Conservation (phyloP, 2,888 invertebrate species). For the Caenorhabditis auriculariae region DNA sequence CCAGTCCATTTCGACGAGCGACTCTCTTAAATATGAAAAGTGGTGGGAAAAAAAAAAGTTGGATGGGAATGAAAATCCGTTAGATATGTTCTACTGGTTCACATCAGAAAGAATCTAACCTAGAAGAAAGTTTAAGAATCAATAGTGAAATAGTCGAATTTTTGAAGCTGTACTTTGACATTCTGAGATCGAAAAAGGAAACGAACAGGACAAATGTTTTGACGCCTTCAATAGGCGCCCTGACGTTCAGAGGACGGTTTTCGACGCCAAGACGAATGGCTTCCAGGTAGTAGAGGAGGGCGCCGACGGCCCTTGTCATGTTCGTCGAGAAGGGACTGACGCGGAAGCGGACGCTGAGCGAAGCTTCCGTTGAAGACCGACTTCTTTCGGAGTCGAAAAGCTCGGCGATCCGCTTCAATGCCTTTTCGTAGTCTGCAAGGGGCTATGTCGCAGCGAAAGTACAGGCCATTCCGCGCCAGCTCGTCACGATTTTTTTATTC, state of each 20-base stretch:
- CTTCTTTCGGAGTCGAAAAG: conserved; percentile 19
- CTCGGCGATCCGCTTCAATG: conserved; percentile 22
- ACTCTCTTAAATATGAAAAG: conserved; percentile 31
- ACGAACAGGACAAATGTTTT: conserved; percentile 31
- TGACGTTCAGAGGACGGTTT: conserved; percentile 35
- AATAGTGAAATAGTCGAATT: too few relatives aligned
- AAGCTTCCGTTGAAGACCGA: conserved; percentile 18
- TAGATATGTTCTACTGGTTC: too few relatives aligned
- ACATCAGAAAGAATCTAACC: too few relatives aligned
- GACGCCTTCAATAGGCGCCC: conserved; percentile 44
- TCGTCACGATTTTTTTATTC: too few relatives aligned
- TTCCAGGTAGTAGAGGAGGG: conserved; percentile 54
- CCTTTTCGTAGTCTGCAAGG: conserved; percentile 29
- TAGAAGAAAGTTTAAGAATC: too few relatives aligned
- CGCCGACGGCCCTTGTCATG: conserved; percentile 52
- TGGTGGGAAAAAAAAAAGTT: not conserved
- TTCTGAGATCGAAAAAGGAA: not conserved
- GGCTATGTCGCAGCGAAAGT: too few relatives aligned
- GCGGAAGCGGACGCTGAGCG: conserved; percentile 31
- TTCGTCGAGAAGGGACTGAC: conserved; percentile 32
- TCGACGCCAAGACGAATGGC: conserved; percentile 53
- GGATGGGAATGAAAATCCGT: not conserved
- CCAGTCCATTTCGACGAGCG: conserved; percentile 54
- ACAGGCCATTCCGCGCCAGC: too few relatives aligned
- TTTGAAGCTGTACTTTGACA: not conserved